These are phyloP conservation scores for Caenorhabditis panamensis DNA, from an alignment of 2,888 invertebrate genomes.

Conservation along the genomic window DNA sequence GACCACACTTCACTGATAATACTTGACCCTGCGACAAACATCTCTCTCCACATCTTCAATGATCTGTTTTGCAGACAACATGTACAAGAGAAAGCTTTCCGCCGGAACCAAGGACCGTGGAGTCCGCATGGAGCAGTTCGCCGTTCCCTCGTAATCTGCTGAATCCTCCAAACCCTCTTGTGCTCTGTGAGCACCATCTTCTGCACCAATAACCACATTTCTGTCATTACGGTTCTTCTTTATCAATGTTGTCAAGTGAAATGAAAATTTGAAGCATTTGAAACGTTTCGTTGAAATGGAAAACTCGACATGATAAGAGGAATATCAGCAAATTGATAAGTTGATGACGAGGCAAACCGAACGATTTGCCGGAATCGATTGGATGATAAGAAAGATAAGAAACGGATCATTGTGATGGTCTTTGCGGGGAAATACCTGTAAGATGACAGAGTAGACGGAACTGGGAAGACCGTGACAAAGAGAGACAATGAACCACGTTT, in stretches of 20 bases:
- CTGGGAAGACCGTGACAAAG: background rate
- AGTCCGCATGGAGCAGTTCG: constrained; percentile 57
- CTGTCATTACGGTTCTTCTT: constrained; percentile 40
- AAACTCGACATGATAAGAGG: background rate
- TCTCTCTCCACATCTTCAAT: background rate
- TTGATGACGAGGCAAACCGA: constrained; percentile 7
- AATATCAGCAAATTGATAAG: constrained; percentile 1
- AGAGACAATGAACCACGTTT: too few species aligned
- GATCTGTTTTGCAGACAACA: constrained; percentile 42
- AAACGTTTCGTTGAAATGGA: constrained; percentile 5
- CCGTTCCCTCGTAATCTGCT: constrained; percentile 49
- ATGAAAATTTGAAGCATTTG: constrained; percentile 22
- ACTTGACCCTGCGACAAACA: constrained; percentile 15
- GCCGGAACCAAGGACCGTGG: constrained; percentile 53
- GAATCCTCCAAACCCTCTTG: background rate
- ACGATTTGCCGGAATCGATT: constrained; percentile 17
- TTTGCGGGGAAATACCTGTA: background rate
- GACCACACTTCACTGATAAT: constrained; percentile 4
- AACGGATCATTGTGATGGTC: background rate
- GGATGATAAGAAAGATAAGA: background rate
- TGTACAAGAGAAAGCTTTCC: constrained; percentile 42
- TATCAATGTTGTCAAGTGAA: constrained; percentile 4
- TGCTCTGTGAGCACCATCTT: constrained; percentile 46
- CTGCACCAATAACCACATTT: constrained; percentile 51
- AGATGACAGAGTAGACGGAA: background rate